Base-by-base conservation (phyloP, 2,888 invertebrate genomes). In the Drosophila lutescens region DNA sequence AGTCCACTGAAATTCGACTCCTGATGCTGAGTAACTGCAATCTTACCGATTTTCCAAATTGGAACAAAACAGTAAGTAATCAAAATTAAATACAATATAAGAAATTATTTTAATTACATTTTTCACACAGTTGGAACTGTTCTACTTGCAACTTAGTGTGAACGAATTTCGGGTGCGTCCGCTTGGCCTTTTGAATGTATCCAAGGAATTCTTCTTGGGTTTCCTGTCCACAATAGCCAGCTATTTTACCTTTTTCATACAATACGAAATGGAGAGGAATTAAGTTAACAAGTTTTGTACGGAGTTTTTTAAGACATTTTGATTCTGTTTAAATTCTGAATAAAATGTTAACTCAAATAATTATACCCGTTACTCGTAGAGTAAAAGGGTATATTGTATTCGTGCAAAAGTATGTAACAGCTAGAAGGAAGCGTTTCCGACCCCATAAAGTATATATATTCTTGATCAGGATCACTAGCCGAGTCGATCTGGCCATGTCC, bases 121-220 rank as follows among this genome's bases (percentile, higher is more conserved):
- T 26, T 26, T 13, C 4, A 8, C 26, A 12, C 15, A 53, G 53
- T 5, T 53, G 8, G 53, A 53, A 2, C 0, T 30, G 5, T 41
- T 41, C 13, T 41, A 17, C 4, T 30, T 26, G 3, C 17, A 41
- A 13, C 41, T 30, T 0, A 41, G 15, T 17, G 26, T 54, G 2
- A 2, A 55, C 54, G 30, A 30, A 13, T 4, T 54, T 32, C 54
- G n/a, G 4, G 54, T 43, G 10, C 17, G 43, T 1, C 54, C 54
- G 13, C 43, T 55, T 17, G 54, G 54, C 4, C 7, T 55, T 4
- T 43, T 55, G 4, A n/a, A 13, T 9, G 12, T 55, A 43, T 55
- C 54, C 10, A 55, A 55, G 12, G 30, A 55, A 41, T n/a, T 55
- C 2, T 41, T 43, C 12, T 13, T 54, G 30, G 17, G 9, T 4